Evolutionary conservation across 1,140 invertebrate species (phyloP), one percentile per base, ranked within the genome.

Genomic region (Ceratosolen solmsi): DNA sequence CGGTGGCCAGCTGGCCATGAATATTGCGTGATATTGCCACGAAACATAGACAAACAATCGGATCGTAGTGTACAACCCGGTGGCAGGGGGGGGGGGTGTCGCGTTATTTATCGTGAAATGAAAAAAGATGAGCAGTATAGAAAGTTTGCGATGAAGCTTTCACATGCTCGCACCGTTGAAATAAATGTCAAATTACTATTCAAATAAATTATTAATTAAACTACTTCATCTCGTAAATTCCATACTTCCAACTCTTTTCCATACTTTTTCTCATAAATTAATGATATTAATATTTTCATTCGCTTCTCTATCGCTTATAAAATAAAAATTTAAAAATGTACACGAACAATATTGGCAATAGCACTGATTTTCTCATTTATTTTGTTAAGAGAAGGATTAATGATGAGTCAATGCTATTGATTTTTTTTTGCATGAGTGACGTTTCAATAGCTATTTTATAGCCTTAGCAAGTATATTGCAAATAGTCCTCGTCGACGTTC

Each of bases 401-500:
- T 38, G 36, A 68, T 36, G 36, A 68, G n/a, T 63, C 27, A 63
- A 63, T 63, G 60, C 60, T 63, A 63, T 68, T 38, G 63, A 38
- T 17, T 65, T 65, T 65, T 36, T 65, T 68, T 68, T 68, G 30
- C 2, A 3, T 15, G 36, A 68, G 38, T 68, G 33, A 68, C 63
- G 36, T 68, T 68, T 68, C 63, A 68, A 36, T 36, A 68, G 63
- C 63, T 17, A 68, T 68, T 68, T 68, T 38, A 2, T 22, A 8
- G 36, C 22, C 63, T 15, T 68, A 68, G 30, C 8, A 38, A 38
- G 33, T 38, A 11, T 25, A 68, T n/a, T n/a, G 33, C 36, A 68
- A 38, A 68, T 68, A 68, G 17, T 38, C 22, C 17, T 65, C 33
- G 30, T 22, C 20, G 22, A n/a, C 33, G 27, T 38, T 68, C 38